These are phyloP conservation scores for Prunella himalayana DNA, from an alignment of 2,113 vertebrate species.

Conservation along the genomic window DNA sequence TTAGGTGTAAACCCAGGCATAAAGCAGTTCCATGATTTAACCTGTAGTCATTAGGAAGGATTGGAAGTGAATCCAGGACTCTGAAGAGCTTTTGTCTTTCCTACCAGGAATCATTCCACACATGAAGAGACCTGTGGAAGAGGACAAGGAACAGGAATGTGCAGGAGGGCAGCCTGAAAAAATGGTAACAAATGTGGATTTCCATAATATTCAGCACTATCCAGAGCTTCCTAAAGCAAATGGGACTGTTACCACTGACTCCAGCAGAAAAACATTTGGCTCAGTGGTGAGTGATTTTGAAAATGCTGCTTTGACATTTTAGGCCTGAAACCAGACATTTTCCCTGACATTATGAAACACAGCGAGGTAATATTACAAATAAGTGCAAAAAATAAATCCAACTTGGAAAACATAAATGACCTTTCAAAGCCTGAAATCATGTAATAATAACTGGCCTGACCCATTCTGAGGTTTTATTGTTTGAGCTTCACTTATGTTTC, in stretches of 20 bases:
- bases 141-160: neutral
- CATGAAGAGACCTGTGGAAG: neutral
- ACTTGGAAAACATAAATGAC: constrained; percentile 63
- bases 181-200: neutral
- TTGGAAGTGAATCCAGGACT: neutral
- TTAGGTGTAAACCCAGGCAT: neutral
- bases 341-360: constrained; percentile 63
- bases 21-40: neutral
- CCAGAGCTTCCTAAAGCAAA: neutral
- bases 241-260: neutral
- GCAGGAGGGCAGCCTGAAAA: neutral
- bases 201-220: neutral
- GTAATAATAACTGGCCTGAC: constrained; percentile 46
- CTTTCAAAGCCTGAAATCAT: constrained; percentile 59
- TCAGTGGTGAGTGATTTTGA: constrained; percentile 19
- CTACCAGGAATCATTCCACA: neutral
- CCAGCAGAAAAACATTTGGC: constrained; percentile 9
- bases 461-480: constrained; percentile 46
- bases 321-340: constrained; percentile 59
- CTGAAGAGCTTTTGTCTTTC: neutral
- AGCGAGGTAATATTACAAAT: constrained; percentile 52
- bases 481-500: neutral
- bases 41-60: neutral
- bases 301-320: constrained; percentile 65
- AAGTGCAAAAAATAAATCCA: constrained; percentile 61